Evolutionary conservation across 2,797 vertebrate genomes (phyloP).

Genomic region (Ctenosaura bakeri): DNA sequence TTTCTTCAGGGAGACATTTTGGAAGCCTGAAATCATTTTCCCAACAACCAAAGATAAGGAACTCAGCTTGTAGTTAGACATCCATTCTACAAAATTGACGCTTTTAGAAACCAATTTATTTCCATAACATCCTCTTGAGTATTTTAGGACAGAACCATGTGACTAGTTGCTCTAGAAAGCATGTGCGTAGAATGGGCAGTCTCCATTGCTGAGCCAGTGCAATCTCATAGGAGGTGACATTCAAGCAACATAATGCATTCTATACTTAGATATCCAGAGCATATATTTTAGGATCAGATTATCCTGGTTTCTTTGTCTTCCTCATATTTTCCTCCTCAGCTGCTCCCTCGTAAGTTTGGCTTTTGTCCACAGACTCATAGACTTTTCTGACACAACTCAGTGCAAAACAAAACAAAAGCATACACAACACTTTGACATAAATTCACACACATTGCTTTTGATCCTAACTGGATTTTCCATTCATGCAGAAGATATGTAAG

Average conservation of each 20-base stretch:
- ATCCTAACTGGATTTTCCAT: neutral
- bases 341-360: neutral
- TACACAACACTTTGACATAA: neutral
- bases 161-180: neutral
- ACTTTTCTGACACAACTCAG: neutral
- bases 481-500: neutral
- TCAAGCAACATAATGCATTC: neutral
- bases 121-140: constrained; percentile 3
- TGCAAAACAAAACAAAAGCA: neutral
- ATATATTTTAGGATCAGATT: neutral
- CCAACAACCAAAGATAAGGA: neutral
- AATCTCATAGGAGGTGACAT: neutral
- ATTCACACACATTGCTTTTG: neutral
- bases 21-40: constrained; percentile 1
- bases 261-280: neutral
- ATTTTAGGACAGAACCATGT: neutral
- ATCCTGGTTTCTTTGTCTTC: neutral
- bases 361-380: too few species aligned
- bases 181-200: neutral
- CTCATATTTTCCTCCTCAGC: neutral
- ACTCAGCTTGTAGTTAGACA: neutral
- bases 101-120: neutral
- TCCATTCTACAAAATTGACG: neutral
- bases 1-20: neutral
- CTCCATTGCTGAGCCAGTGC: too few species aligned